Evolutionary conservation across 2,888 invertebrate genomes (phyloP).

Genomic region (Clitarchus hookeri): DNA sequence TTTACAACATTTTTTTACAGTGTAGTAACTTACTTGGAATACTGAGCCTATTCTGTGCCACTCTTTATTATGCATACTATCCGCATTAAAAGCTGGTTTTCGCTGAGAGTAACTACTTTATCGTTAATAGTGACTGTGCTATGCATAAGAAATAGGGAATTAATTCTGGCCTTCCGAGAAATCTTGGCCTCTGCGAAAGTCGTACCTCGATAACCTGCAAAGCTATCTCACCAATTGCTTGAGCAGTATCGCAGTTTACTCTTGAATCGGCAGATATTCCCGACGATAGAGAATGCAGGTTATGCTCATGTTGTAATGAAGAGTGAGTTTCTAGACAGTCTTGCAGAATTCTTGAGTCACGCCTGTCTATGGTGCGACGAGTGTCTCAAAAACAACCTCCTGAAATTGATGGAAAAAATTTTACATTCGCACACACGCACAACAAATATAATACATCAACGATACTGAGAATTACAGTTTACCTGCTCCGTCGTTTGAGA

Average conservation of each 20-base stretch:
- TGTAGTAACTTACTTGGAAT: neutral
- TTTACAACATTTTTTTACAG: too few species aligned
- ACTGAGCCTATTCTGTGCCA: slow-evolving; percentile 16
- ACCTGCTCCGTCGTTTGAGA: neutral
- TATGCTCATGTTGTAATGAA: too few species aligned
- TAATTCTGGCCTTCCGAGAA: neutral
- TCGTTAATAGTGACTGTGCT: neutral
- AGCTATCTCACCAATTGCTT: too few species aligned
- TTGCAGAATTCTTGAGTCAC: neutral
- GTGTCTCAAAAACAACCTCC: neutral
- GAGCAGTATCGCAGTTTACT: too few species aligned
- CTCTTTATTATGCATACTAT: slow-evolving; percentile 16
- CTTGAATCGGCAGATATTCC: too few species aligned
- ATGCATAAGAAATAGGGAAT: neutral
- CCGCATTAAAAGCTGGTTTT: neutral
- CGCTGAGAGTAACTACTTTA: neutral
- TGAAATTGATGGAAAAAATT: neutral
- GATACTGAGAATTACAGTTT: neutral
- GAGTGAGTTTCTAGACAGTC: neutral
- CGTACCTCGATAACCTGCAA: too few species aligned
- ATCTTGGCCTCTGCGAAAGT: too few species aligned
- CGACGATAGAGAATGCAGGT: too few species aligned
- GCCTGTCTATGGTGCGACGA: neutral
- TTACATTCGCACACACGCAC: neutral
- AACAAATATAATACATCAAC: neutral